Base-by-base conservation (phyloP, 2,113 vertebrate genomes). In the Elephas maximus region DNA sequence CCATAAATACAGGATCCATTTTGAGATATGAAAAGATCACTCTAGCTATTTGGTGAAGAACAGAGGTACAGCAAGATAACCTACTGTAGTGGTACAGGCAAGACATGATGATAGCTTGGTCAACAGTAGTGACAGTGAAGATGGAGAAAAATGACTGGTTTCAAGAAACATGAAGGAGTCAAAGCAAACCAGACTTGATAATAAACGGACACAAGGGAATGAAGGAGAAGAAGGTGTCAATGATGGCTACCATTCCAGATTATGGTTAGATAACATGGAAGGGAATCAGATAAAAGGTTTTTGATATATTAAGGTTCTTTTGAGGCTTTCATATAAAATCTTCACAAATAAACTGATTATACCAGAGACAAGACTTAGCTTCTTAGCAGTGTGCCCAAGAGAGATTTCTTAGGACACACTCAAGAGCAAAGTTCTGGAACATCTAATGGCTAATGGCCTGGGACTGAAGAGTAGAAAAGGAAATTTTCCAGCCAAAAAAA, bases 91-190 rank as follows among this genome's bases (percentile, higher is more conserved):
- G 63, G 0, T 9, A 21, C 6, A 81, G 79, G 17, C n/a, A 86
- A 57, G 69, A 45, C 67, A 20, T 12, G 51, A 79, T 0, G 23
- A 26, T 0, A n/a, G 60, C 0, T 0, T 0, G 30, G 51, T 30
- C 69, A 77, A 77, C 23, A 41, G 60, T 33, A 7, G 26, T 76
- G 24, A 57, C 24, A 24, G 8, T 28, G 6, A 23, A 62, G 23
- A 65, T 6, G 17, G 4, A 0, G 23, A 26, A 41, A 77, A 86
- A 37, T 1, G 1, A 8, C 33, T 33, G 14, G 7, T 76, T 1
- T 67, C 2, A 44, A 74, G 37, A 88, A 37, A 80, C 12, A 8
- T 7, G 48, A 23, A 83, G 41, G 18, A 85, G 87, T 41, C 24
- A 71, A 51, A n/a, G 3, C 5, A 6, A 37, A 41, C 7, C 28